Conservation (phyloP, 2,888 invertebrate species). For the Philhelius pedissequus region DNA sequence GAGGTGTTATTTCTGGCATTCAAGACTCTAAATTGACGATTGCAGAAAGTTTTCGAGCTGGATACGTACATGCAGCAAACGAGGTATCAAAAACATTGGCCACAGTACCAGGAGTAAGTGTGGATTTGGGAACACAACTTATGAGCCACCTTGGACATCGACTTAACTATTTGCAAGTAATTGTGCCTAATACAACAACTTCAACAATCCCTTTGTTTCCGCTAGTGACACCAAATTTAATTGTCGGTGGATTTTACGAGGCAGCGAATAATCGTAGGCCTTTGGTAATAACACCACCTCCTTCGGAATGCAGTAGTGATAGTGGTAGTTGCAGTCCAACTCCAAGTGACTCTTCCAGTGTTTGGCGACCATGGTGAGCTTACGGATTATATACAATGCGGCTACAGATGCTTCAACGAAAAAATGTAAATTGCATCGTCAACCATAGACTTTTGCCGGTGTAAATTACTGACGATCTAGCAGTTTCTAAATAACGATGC, state of each 20-base stretch:
- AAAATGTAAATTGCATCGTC: background rate
- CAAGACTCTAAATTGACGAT: constrained; percentile 76
- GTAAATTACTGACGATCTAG: background rate
- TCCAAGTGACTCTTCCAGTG: constrained; percentile 76
- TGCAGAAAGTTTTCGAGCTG: constrained; percentile 90
- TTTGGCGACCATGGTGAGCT: constrained; percentile 78
- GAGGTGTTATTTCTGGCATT: constrained; percentile 46
- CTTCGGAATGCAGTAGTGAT: constrained; percentile 77
- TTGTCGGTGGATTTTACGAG: constrained; percentile 44
- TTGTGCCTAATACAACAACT: constrained; percentile 72
- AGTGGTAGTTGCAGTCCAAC: constrained; percentile 77
- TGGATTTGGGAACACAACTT: constrained; percentile 90
- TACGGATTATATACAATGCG: background rate
- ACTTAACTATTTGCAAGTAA: constrained; percentile 82
- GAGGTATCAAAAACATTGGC: constrained; percentile 93
- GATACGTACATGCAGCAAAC: constrained; percentile 93
- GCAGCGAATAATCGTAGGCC: constrained; percentile 70
- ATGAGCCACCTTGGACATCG: constrained; percentile 95
- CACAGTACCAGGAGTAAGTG: constrained; percentile 91
- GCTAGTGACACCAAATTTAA: constrained; percentile 24
- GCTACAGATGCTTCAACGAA: background rate
- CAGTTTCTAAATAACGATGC: background rate
- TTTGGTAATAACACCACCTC: constrained; percentile 76
- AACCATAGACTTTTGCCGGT: background rate
- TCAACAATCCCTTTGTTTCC: constrained; percentile 36